Evolutionary conservation across 1,140 invertebrate species (phyloP).

Genomic region (Drosophila mauritiana): DNA sequence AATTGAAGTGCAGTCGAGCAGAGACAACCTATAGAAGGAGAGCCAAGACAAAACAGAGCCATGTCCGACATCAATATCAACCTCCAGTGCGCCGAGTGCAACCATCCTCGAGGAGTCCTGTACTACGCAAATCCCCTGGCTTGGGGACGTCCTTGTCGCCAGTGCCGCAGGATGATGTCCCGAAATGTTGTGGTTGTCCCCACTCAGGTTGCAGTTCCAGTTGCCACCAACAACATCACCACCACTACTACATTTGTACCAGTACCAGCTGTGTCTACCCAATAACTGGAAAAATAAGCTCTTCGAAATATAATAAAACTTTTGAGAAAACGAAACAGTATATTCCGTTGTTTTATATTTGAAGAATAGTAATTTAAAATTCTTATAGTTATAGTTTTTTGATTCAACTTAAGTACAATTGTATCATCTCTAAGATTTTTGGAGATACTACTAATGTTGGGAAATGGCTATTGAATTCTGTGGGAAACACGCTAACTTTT

Average conservation of each 20-base stretch:
- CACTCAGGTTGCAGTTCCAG: slow-evolving; percentile 14
- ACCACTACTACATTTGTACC: slow-evolving; percentile 12
- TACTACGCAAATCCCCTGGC: slow-evolving; percentile 27
- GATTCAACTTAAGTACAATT: too few relatives aligned
- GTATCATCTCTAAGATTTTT: too few relatives aligned
- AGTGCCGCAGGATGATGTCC: slow-evolving; percentile 55
- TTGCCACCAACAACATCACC: neutral
- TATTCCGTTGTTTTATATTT: too few relatives aligned
- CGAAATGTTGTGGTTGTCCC: slow-evolving; percentile 53
- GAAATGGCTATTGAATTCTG: too few relatives aligned
- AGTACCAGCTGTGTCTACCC: neutral
- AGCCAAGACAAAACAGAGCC: neutral
- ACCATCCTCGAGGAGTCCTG: slow-evolving; percentile 48
- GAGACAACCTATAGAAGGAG: neutral
- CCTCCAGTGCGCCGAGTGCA: slow-evolving; percentile 51
- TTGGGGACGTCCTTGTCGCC: slow-evolving; percentile 55
- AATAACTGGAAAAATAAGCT: neutral
- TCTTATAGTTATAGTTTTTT: too few relatives aligned
- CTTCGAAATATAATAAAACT: too few relatives aligned
- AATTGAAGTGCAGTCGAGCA: slow-evolving; percentile 1
- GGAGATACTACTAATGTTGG: too few relatives aligned
- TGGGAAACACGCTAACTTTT: too few relatives aligned
- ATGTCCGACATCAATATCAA: slow-evolving; percentile 33
- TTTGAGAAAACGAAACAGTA: too few relatives aligned
- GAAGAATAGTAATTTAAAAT: too few relatives aligned